Conservation (phyloP, 2,113 vertebrate genomes). For the Calonectris borealis region DNA sequence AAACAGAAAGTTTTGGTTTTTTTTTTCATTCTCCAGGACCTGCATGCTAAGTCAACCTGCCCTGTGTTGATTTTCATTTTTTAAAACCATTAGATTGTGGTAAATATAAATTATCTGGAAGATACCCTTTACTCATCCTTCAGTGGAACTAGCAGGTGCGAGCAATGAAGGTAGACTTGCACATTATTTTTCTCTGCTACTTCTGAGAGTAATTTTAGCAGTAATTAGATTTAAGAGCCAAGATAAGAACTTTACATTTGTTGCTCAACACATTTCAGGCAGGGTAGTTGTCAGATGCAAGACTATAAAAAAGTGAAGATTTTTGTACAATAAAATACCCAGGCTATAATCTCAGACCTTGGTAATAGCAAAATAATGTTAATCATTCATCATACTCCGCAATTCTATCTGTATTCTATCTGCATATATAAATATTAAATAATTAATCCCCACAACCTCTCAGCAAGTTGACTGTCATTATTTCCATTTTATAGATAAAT, state of each 20-base stretch:
- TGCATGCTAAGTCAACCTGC: not conserved
- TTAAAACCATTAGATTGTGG: not conserved
- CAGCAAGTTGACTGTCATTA: not conserved
- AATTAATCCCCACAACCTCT: not conserved
- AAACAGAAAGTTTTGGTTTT: accelerated
- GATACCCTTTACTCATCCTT: not conserved
- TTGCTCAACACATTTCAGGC: not conserved
- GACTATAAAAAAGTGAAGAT: not conserved
- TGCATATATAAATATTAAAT: conserved; percentile 1
- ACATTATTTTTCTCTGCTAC: not conserved
- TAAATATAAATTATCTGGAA: not conserved
- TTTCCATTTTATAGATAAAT: not conserved
- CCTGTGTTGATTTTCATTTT: not conserved
- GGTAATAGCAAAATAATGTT: not conserved
- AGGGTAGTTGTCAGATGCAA: not conserved
- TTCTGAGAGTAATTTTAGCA: not conserved
- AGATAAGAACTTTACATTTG: not conserved
- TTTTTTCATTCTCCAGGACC: not conserved
- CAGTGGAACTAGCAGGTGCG: not conserved
- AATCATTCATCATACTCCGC: not conserved
- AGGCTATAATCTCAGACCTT: not conserved
- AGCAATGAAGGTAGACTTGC: not conserved
- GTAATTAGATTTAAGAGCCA: not conserved
- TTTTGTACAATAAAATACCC: not conserved
- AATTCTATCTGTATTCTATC: not conserved